These are phyloP conservation scores for Coptodon rendalli DNA, from an alignment of 2,113 vertebrate species.

Conservation along the genomic window DNA sequence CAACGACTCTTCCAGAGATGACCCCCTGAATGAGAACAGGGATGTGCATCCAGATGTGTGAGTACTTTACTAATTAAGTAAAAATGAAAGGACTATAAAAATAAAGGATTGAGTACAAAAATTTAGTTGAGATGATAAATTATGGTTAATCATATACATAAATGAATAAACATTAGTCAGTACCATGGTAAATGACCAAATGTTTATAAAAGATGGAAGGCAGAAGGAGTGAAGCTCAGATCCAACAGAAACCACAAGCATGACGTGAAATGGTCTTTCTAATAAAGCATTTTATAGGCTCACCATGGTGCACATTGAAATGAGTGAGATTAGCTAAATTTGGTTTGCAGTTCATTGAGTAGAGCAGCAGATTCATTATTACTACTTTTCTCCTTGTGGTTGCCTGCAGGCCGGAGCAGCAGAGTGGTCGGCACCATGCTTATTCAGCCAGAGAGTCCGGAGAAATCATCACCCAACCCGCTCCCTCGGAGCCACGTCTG, in stretches of 20 bases:
- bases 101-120: not conserved
- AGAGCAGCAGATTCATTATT: not conserved
- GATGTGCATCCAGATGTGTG: not conserved
- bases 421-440: not conserved
- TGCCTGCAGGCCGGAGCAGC: conserved; percentile 1
- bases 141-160: not conserved
- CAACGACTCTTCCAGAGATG: not conserved
- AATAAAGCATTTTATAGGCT: not conserved
- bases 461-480: not conserved
- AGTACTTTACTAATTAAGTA: not conserved
- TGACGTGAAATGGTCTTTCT: not conserved
- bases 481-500: not conserved
- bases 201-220: not conserved
- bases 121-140: not conserved
- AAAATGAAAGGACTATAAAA: not conserved
- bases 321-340: not conserved
- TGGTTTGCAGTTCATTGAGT: not conserved
- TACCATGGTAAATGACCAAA: not conserved
- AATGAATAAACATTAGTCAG: not conserved
- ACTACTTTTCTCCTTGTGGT: not conserved
- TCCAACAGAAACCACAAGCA: not conserved
- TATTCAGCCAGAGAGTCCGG: not conserved
- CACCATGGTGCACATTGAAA: not conserved
- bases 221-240: not conserved
- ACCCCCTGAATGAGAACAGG: not conserved